Percentiles rank a stretch among this genome's conserved stretches.
phyloP scores from a whole-genome alignment of 2,113 vertebrate genomes.

The zebrafish (Danio rerio) region GRCz12tu NC_133193.1:30251001-30251500 shows the following conservation, averaged over 20 bases:
- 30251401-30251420: too few relatives aligned
- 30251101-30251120: constrained; percentile 27
- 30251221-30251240: constrained; percentile 23
- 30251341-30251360: too few relatives aligned
- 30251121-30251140: constrained; percentile 17
- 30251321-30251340: too few relatives aligned
- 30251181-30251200: constrained; percentile 37
- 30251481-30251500: too few relatives aligned
- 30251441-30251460: too few relatives aligned
- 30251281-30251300: constrained; percentile 1
- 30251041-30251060: not conserved
- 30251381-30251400: too few relatives aligned
- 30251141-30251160: constrained; percentile 25
- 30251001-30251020: too few relatives aligned
- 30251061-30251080: not conserved
- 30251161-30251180: constrained; percentile 46
- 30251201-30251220: constrained; percentile 19
- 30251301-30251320: too few relatives aligned
- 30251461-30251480: too few relatives aligned
- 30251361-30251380: too few relatives aligned
- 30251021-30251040: too few relatives aligned
- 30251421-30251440: too few relatives aligned
- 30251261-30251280: not conserved
- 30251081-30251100: constrained; percentile 29
- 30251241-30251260: not conserved